These are phyloP conservation scores for Noturus placidus DNA, from an alignment of 2,113 vertebrate genomes.

Conservation along the genomic window DNA sequence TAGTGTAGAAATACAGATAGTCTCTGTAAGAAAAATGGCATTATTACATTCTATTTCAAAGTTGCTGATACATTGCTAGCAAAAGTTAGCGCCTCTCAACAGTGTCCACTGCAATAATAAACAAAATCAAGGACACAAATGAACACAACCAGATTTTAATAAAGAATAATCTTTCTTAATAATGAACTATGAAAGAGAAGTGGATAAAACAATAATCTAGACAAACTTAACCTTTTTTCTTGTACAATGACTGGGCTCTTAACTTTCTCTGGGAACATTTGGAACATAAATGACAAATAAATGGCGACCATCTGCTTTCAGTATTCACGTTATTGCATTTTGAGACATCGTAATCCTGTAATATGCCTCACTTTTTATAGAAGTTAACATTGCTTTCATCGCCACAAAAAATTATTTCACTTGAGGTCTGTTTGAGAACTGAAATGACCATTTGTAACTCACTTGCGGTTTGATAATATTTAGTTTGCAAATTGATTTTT, in stretches of 20 bases:
- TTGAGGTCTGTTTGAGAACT: slow-evolving; percentile 31
- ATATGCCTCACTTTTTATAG: slow-evolving; percentile 9
- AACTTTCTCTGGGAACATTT: slow-evolving; percentile 11
- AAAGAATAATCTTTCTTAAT: slow-evolving; percentile 48
- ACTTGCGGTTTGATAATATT: slow-evolving; percentile 45
- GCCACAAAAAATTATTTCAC: slow-evolving; percentile 27
- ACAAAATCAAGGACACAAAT: neutral
- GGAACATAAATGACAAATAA: slow-evolving; percentile 29
- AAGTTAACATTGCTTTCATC: slow-evolving; percentile 14
- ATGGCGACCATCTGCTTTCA: neutral
- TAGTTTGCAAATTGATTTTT: slow-evolving; percentile 54
- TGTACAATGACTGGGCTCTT: neutral
- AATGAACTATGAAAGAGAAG: slow-evolving; percentile 44
- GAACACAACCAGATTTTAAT: slow-evolving; percentile 30
- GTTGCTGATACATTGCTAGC: neutral
- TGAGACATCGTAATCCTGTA: slow-evolving; percentile 11
- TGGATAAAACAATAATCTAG: neutral
- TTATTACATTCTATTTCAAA: neutral
- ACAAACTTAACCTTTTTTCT: neutral
- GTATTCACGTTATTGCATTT: neutral
- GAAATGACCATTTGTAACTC: slow-evolving; percentile 37
- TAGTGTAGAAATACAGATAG: neutral
- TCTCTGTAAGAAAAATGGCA: neutral
- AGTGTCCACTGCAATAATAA: neutral
- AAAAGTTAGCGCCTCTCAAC: neutral